A percentile compares a stretch with the other conserved stretches of the same genome.
Conservation (phyloP, 2,113 vertebrate genomes). For the Meriones unguiculatus region DNA sequence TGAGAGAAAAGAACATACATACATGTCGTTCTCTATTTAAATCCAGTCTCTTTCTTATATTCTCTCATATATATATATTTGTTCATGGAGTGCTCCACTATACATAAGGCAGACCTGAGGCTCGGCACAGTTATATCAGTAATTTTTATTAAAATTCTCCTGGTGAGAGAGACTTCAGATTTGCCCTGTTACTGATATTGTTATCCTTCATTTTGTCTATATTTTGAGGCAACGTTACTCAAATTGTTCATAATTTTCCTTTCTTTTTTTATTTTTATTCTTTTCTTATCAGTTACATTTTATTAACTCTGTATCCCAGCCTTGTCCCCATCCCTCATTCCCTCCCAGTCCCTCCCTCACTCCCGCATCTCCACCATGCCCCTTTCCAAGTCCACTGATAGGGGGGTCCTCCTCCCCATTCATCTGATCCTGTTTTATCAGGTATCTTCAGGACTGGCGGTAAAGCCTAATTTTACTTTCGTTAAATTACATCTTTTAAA, state of each 20-base stretch:
- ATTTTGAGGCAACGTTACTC: conserved; percentile 45
- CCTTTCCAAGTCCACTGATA: no score
- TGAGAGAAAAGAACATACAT: neutral
- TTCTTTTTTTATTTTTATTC: no score
- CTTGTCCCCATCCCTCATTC: no score
- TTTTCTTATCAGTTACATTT: no score
- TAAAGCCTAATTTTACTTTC: no score
- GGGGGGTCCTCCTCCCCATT: no score
- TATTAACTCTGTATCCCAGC: no score
- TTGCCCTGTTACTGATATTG: conserved; percentile 34
- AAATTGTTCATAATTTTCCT: conserved; percentile 62
- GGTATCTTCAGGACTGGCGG: no score
- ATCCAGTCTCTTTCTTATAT: neutral
- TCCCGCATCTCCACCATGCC: no score
- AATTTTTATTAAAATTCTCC: conserved; percentile 67
- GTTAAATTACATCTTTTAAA: conserved; percentile 46
- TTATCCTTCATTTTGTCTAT: conserved; percentile 57
- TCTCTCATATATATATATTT: neutral
- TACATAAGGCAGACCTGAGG: neutral
- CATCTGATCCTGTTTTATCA: no score
- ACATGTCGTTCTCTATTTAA: neutral
- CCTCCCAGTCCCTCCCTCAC: no score
- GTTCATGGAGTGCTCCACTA: neutral
- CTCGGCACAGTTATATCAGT: neutral
- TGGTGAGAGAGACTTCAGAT: conserved; percentile 4